Conservation (phyloP, 2,113 vertebrate species). For the Gorsachius goisagi region DNA sequence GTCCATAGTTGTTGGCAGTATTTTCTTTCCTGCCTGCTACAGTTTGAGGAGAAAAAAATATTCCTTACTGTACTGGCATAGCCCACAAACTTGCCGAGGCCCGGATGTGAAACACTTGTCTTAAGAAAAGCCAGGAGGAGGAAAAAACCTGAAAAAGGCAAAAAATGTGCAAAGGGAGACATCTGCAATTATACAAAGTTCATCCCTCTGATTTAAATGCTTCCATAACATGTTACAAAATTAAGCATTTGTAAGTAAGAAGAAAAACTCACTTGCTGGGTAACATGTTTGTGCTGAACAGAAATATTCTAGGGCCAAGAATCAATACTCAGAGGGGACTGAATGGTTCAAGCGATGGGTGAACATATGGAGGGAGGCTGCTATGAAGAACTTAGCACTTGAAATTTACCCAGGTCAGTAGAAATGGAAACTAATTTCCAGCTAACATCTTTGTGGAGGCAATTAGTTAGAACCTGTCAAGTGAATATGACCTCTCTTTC, state of each 20-base stretch:
- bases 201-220: not conserved
- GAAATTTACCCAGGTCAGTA: not conserved
- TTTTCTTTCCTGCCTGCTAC: constrained; percentile 23
- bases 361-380: not conserved
- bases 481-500: not conserved
- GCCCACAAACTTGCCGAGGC: not conserved
- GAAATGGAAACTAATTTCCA: constrained; percentile 21
- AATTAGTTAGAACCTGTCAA: not conserved
- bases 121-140: not conserved
- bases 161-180: not conserved
- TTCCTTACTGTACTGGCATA: not conserved
- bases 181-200: not conserved
- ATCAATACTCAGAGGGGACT: not conserved
- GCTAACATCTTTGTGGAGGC: not conserved
- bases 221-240: not conserved
- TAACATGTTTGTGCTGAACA: not conserved
- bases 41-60: not conserved
- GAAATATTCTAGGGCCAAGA: not conserved
- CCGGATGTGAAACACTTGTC: not conserved
- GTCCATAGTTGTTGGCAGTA: not conserved
- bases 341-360: not conserved
- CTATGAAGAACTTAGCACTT: not conserved
- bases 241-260: not conserved
- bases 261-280: not conserved
- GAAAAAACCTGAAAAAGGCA: not conserved